These are phyloP conservation scores for Malurus elegans DNA, from an alignment of 2,113 vertebrate genomes.

Conservation along the genomic window DNA sequence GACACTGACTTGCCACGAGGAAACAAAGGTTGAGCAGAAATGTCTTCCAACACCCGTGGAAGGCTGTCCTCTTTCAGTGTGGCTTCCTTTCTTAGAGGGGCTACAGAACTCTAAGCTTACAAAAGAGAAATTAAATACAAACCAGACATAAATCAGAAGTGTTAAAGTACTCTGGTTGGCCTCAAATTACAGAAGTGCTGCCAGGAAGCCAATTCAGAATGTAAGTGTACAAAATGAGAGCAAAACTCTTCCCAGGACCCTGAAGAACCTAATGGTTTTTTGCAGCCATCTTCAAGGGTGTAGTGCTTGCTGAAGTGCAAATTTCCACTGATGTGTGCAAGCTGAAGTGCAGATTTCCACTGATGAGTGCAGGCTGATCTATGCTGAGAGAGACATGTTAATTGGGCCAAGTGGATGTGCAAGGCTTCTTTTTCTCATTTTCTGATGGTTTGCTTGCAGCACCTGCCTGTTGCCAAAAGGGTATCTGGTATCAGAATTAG, in stretches of 20 bases:
- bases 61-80: not conserved
- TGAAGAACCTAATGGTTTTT: not conserved
- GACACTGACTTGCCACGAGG: not conserved
- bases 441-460: not conserved
- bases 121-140: not conserved
- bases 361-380: not conserved
- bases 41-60: not conserved
- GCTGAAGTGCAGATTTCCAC: not conserved
- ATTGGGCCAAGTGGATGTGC: not conserved
- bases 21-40: not conserved
- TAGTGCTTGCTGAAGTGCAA: not conserved
- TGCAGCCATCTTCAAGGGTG: not conserved
- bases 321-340: not conserved
- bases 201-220: not conserved
- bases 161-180: not conserved
- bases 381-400: not conserved
- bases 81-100: not conserved
- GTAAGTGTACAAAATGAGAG: not conserved
- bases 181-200: not conserved
- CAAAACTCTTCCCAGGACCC: not conserved
- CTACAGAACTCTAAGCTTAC: not conserved
- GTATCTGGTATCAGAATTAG: not conserved
- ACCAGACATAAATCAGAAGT: not conserved
- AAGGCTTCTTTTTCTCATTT: not conserved
- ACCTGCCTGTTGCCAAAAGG: not conserved